phyloP scores from a whole-genome alignment of 1,140 invertebrate species.

The Drosophila prosaltans region DNA sequence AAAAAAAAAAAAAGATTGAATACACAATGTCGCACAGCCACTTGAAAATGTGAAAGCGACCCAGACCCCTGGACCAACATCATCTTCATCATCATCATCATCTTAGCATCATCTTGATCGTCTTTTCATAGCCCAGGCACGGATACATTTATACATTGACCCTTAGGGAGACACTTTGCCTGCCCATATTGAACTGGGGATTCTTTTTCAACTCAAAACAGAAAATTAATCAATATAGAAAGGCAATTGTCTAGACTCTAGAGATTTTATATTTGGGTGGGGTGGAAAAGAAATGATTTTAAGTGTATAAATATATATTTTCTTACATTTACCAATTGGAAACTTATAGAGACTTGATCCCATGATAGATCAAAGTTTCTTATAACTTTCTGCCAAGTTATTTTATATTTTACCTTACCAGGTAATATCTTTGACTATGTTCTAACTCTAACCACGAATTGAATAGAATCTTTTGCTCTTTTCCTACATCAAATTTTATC shows the following conservation, averaged over 20 bases:
- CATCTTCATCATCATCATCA: constrained; percentile 6
- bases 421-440: no score
- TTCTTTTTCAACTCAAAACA: constrained; percentile 32
- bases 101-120: constrained; percentile 13
- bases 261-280: background rate
- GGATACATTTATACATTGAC: constrained; percentile 50
- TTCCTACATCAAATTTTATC: background rate
- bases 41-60: constrained; percentile 27
- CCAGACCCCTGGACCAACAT: constrained; percentile 17
- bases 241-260: constrained; percentile 5
- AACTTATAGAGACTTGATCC: no score
- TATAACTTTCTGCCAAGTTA: no score
- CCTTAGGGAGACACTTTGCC: constrained; percentile 37
- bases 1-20: background rate
- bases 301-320: no score
- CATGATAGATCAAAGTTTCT: no score
- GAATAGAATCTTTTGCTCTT: background rate
- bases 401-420: no score
- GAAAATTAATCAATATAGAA: constrained; percentile 10
- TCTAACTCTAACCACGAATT: no score
- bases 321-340: no score
- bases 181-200: constrained; percentile 8
- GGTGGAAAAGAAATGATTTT: background rate
- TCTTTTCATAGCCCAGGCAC: constrained; percentile 13
- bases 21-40: constrained; percentile 25